Evolutionary conservation across 2,888 invertebrate species (phyloP), one percentile per base, ranked within the genome.

Genomic region (Dione vanillae): DNA sequence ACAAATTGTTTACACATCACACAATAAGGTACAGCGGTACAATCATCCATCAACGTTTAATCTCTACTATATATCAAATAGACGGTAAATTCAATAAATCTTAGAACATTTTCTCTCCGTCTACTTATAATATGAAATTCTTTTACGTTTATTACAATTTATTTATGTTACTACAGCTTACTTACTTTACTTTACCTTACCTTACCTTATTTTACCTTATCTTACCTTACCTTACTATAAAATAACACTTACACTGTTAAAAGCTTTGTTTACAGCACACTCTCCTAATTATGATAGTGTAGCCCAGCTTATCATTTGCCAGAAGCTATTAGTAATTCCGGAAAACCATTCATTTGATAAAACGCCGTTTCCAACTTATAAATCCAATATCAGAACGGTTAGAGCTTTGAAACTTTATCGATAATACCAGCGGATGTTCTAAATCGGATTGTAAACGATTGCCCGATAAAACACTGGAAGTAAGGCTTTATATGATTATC

Each of bases 351-450:
- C 43, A 19, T 47, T 62, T 47, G 45, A 47, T 45, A 40, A 20
- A 40, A 64, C 37, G 35, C 37, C 45, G 11, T 20, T 37, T 37
- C 37, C 40, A 64, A 49, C 40, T 64, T 64, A 49, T 12, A 62
- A 51, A 64, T 49, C 49, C 19, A 64, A 64, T 64, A 51, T 64
- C 35, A 37, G 16, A 19, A 37, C 47, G 40, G 49, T 40, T 64
- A 40, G 51, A 49, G 64, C 49, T 49, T 40, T 49, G 49, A 49
- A 64, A 64, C 19, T 51, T 64, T 64, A 64, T 51, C 64, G 64
- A 64, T 64, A 64, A 64, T 64, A 51, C 37, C 64, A 64, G 14
- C 35, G 19, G 64, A 51, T 64, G 64, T 14, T 40, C 40, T 20
- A 64, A 64, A 64, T 51, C 51, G 49, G 40, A 51, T 51, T 12